Conservation (phyloP, 2,113 vertebrate genomes). For the Amazona vittata region DNA sequence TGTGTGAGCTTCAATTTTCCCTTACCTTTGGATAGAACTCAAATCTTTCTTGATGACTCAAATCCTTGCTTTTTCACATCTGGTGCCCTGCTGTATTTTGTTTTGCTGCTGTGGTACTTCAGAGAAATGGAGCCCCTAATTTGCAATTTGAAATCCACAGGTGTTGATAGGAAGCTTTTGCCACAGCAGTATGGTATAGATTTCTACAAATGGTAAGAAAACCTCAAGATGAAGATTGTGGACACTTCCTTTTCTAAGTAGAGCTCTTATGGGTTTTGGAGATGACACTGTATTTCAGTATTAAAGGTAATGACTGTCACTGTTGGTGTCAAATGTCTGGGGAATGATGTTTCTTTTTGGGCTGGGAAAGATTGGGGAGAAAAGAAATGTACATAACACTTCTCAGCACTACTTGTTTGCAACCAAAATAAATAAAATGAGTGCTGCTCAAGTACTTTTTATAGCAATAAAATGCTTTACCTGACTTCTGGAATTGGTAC, state of each 20-base stretch:
- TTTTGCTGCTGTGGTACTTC: not conserved
- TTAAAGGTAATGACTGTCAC: not conserved
- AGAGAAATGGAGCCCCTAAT: not conserved
- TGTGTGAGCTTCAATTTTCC: not conserved
- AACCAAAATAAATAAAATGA: not conserved
- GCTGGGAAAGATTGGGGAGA: not conserved
- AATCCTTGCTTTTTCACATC: not conserved
- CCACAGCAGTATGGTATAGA: not conserved
- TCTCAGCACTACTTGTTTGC: not conserved
- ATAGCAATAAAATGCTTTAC: not conserved
- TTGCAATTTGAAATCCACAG: not conserved
- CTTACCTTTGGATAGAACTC: not conserved
- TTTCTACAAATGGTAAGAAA: not conserved
- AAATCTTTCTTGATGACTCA: not conserved
- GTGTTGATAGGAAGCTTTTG: not conserved
- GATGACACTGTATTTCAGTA: not conserved
- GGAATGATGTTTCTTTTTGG: not conserved
- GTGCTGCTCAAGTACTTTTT: not conserved
- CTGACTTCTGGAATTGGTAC: not conserved
- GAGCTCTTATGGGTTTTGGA: not conserved
- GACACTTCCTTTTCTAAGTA: not conserved
- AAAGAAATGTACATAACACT: not conserved
- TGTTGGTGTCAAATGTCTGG: not conserved
- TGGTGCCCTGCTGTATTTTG: slow-evolving; percentile 7
- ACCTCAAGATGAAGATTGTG: not conserved